phyloP scores from a whole-genome alignment of 2,888 invertebrate species.

The Phalangium opilio region DNA sequence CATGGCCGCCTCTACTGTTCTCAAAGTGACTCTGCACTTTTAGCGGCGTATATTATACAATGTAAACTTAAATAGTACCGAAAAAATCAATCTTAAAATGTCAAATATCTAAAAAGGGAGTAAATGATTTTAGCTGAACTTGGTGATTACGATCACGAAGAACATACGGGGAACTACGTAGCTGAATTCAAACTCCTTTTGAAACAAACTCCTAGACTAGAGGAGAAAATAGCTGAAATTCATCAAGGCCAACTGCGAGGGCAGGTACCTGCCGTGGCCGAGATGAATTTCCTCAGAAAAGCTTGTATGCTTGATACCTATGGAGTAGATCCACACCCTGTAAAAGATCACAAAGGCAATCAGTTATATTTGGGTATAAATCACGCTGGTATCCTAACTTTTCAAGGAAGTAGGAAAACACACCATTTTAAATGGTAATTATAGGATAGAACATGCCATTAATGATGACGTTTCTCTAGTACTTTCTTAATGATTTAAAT shows the following conservation, averaged over 20 bases:
- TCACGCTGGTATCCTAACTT: constrained; percentile 84
- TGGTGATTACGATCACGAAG: constrained; percentile 79
- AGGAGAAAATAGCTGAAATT: constrained; percentile 80
- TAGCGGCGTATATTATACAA: constrained; percentile 84
- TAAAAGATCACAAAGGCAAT: constrained; percentile 84
- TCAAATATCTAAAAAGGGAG: no score
- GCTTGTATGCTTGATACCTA: constrained; percentile 81
- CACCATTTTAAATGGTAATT: constrained; percentile 83
- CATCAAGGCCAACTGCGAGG: constrained; percentile 72
- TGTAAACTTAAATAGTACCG: constrained; percentile 45
- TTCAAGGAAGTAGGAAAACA: constrained; percentile 79
- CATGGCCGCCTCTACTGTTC: constrained; percentile 90
- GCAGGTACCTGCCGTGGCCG: constrained; percentile 69
- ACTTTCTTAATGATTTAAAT: no score
- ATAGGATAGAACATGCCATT: no score
- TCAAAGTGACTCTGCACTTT: constrained; percentile 58
- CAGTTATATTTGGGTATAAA: constrained; percentile 89
- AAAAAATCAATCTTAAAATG: no score
- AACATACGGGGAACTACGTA: constrained; percentile 77
- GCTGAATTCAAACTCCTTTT: constrained; percentile 76
- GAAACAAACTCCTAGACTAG: constrained; percentile 79
- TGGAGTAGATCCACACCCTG: constrained; percentile 39
- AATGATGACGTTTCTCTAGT: no score
- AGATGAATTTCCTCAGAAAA: constrained; percentile 74
- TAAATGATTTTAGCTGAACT: constrained; percentile 73